Evolutionary conservation across 2,113 vertebrate genomes (phyloP).

Genomic region (Nesoenas mayeri): DNA sequence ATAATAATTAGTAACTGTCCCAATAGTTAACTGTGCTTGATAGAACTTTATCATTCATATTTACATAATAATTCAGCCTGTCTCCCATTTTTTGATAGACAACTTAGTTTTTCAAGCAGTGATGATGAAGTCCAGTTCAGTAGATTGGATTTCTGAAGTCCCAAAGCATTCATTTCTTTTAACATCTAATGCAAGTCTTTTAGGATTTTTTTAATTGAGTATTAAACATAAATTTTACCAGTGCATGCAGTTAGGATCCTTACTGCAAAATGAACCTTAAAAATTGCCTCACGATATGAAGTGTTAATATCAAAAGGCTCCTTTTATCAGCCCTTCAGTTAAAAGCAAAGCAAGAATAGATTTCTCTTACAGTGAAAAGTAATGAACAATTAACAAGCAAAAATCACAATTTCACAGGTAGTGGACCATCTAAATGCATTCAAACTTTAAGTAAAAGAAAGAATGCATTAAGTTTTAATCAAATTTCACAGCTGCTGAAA

Average conservation of each 20-base stretch:
- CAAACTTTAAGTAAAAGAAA: conserved; percentile 40
- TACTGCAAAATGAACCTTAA: not conserved
- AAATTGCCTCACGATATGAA: not conserved
- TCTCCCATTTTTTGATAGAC: not conserved
- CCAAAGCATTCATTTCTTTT: not conserved
- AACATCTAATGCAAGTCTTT: not conserved
- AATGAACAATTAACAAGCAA: conserved; percentile 69
- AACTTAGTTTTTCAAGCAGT: not conserved
- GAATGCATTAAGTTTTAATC: conserved; percentile 70
- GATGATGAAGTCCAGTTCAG: not conserved
- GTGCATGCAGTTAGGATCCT: not conserved
- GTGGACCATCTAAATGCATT: conserved; percentile 49
- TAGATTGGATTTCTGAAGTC: not conserved
- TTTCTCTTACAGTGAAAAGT: conserved; percentile 45
- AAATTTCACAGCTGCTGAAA: conserved; percentile 70
- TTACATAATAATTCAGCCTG: not conserved
- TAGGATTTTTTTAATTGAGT: not conserved
- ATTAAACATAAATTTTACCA: not conserved
- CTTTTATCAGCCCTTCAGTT: conserved; percentile 7
- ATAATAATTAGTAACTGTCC: not conserved
- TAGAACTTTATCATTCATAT: not conserved
- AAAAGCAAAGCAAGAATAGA: conserved; percentile 42
- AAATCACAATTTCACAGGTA: conserved; percentile 68
- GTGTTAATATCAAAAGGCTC: not conserved
- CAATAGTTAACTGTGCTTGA: not conserved